These are phyloP conservation scores for Terebella lapidaria DNA, from an alignment of 2,888 invertebrate genomes.

Conservation along the genomic window DNA sequence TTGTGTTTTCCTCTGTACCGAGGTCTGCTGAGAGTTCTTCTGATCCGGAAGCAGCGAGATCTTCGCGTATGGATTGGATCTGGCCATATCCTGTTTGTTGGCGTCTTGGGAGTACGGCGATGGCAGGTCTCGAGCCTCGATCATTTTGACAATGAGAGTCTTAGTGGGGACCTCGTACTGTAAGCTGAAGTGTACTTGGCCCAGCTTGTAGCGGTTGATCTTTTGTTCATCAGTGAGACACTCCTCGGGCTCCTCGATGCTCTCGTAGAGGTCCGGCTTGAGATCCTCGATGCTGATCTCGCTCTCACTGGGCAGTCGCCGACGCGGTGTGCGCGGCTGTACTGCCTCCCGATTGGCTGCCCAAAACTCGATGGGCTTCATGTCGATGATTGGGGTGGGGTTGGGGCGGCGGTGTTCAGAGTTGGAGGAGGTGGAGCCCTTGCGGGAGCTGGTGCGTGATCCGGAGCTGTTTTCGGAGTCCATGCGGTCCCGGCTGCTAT, in stretches of 20 bases:
- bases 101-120: slow-evolving; percentile 43
- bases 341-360: slow-evolving; percentile 50
- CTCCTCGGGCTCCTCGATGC: slow-evolving; percentile 25
- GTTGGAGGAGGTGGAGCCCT: slow-evolving; percentile 28
- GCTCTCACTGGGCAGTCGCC: slow-evolving; percentile 44
- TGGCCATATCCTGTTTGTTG: slow-evolving; percentile 52
- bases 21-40: slow-evolving; percentile 53
- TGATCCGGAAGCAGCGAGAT: slow-evolving; percentile 54
- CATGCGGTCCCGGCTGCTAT: slow-evolving; percentile 30
- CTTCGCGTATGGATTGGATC: slow-evolving; percentile 54
- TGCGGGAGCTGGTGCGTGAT: slow-evolving; percentile 12
- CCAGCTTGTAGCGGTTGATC: slow-evolving; percentile 32
- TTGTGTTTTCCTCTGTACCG: slow-evolving; percentile 55
- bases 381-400: slow-evolving; percentile 49
- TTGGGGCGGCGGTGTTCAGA: slow-evolving; percentile 36
- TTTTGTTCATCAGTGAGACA: slow-evolving; percentile 49
- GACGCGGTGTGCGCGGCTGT: slow-evolving; percentile 37
- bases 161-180: slow-evolving; percentile 49
- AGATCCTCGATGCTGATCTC: slow-evolving; percentile 51
- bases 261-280: slow-evolving; percentile 47
- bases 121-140: slow-evolving; percentile 54
- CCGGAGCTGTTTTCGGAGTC: slow-evolving; percentile 33
- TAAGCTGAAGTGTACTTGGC: slow-evolving; percentile 43
- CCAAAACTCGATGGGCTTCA: slow-evolving; percentile 55
- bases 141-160: slow-evolving; percentile 50